A percentile compares a stretch with the other conserved stretches of the same genome.
These are phyloP conservation scores for Scophthalmus maximus DNA, from an alignment of 2,113 vertebrate species.

Conservation along the genomic window DNA sequence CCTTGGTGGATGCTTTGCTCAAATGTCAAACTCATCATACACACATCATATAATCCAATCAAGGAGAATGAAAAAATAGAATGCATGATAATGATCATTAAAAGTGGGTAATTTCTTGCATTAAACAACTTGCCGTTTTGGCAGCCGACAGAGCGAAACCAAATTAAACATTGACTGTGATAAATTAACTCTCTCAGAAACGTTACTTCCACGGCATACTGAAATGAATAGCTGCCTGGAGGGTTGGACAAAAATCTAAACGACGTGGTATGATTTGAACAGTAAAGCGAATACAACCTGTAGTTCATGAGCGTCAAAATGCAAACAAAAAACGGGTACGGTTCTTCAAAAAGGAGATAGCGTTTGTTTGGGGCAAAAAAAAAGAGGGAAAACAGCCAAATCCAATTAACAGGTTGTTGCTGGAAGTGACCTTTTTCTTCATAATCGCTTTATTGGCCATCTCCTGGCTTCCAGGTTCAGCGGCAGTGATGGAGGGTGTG, in stretches of 20 bases:
- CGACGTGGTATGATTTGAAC: background rate
- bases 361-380: slow-evolving; percentile 5
- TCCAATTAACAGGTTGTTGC: slow-evolving; percentile 59
- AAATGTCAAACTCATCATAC: background rate
- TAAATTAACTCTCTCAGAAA: slow-evolving; percentile 1
- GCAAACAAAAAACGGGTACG: background rate
- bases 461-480: slow-evolving; percentile 20
- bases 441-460: slow-evolving; percentile 13
- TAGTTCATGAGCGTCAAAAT: background rate
- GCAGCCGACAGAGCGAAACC: background rate
- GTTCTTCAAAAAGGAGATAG: slow-evolving; percentile 8
- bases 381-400: slow-evolving; percentile 18
- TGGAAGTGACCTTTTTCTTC: slow-evolving; percentile 50
- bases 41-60: background rate
- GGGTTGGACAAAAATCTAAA: background rate
- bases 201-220: background rate
- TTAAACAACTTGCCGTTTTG: slow-evolving; percentile 8
- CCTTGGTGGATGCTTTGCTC: background rate
- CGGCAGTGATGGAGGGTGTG: slow-evolving; percentile 35
- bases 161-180: background rate
- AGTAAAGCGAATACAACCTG: background rate
- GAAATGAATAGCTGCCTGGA: background rate
- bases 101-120: slow-evolving; percentile 6
- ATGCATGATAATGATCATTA: background rate
- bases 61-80: background rate